Evolutionary conservation across 2,113 vertebrate genomes (phyloP).

Genomic region (Rhinichthys klamathensis): DNA sequence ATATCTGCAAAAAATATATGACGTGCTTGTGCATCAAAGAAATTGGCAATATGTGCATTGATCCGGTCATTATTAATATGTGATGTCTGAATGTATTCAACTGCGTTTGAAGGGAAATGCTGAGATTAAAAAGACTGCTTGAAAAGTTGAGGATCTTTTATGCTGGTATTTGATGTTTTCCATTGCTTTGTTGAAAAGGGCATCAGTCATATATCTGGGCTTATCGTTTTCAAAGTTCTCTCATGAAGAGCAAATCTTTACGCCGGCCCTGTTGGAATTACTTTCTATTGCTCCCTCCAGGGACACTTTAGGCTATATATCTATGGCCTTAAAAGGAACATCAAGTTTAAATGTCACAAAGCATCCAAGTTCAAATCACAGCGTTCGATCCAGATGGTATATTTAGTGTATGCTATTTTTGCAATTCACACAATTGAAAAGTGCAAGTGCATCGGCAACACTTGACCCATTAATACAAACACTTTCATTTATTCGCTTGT

Average conservation of each 20-base stretch:
- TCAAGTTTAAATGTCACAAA: constrained; percentile 40
- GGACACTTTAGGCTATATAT: constrained; percentile 22
- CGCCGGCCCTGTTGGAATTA: neutral
- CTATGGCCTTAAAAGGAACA: constrained; percentile 26
- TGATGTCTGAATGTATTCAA: constrained; percentile 1
- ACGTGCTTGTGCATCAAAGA: constrained; percentile 39
- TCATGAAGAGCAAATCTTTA: constrained; percentile 37
- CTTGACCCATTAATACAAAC: too few species aligned
- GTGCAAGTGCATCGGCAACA: neutral
- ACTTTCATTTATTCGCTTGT: too few species aligned
- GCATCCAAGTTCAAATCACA: constrained; percentile 20
- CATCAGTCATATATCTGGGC: constrained; percentile 28
- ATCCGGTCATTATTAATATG: constrained; percentile 37
- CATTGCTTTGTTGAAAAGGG: constrained; percentile 13
- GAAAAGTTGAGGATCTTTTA: constrained; percentile 9
- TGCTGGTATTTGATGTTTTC: constrained; percentile 13
- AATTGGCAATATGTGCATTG: constrained; percentile 33
- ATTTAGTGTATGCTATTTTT: neutral
- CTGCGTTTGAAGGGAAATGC: neutral
- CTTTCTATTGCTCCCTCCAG: constrained; percentile 1
- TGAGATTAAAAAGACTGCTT: constrained; percentile 24
- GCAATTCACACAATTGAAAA: neutral
- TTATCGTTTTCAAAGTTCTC: constrained; percentile 39
- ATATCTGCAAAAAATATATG: constrained; percentile 46
- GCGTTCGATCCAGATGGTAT: neutral